Conservation (phyloP, 2,888 invertebrate species). For the Icerya purchasi region DNA sequence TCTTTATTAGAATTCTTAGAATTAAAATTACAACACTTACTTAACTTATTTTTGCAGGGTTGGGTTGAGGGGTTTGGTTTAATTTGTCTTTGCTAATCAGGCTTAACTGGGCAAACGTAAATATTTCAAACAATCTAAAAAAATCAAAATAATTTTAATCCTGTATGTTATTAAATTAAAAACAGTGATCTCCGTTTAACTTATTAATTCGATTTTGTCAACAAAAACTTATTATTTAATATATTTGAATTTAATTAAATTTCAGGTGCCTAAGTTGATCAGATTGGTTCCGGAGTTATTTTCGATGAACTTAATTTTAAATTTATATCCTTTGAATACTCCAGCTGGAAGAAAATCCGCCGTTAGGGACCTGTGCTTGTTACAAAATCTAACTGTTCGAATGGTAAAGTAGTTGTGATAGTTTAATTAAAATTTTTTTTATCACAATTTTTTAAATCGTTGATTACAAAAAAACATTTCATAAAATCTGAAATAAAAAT, state of each 20-base stretch:
- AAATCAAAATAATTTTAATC: background rate
- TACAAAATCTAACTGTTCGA: conserved; percentile 36
- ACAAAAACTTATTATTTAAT: background rate
- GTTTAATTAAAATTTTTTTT: too few relatives aligned
- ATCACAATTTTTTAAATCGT: too few relatives aligned
- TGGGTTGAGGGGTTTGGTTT: background rate
- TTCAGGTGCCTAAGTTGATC: conserved; percentile 48
- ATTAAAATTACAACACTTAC: too few relatives aligned
- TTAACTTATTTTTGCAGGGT: background rate
- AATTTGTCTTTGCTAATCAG: too few relatives aligned
- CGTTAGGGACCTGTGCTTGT: conserved; percentile 65
- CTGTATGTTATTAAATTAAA: background rate
- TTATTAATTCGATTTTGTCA: conserved; percentile 7
- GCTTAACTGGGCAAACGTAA: too few relatives aligned
- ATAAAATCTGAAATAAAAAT: too few relatives aligned
- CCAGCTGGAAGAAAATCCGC: conserved; percentile 58
- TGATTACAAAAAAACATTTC: too few relatives aligned
- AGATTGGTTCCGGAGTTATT: conserved; percentile 60
- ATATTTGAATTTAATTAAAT: conserved; percentile 1
- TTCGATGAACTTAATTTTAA: conserved; percentile 45
- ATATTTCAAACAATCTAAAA: too few relatives aligned
- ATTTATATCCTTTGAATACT: conserved; percentile 57
- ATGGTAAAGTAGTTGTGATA: too few relatives aligned
- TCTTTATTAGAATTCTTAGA: too few relatives aligned
- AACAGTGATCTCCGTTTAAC: conserved; percentile 3